Evolutionary conservation across 2,797 vertebrate genomes (phyloP), one percentile per base, ranked within the genome.

Genomic region (Schizopygopsis pylzovi): DNA sequence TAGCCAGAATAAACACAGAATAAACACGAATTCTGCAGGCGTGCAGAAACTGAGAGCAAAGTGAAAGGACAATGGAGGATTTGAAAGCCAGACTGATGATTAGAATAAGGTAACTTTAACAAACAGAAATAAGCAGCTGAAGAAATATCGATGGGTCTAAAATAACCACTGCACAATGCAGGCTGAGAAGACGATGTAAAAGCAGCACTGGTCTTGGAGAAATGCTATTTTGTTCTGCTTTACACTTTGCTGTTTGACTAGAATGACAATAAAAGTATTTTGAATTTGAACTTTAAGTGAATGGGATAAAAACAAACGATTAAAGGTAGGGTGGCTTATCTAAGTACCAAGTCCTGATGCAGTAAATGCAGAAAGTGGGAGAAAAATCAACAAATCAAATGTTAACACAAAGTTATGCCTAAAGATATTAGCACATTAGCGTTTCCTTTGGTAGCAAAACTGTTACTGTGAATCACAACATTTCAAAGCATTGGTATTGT

Each of bases 1-100:
- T 45, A 85, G 84, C 65, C 83, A 85, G 28, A 85, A 39, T 15
- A 72, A 81, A 65, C 18, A 83, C 8, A 7, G 3, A 82, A 16
- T 28, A 28, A 28, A 28, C 25, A 28, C 25, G 25, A 28, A 28
- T 28, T 28, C 45, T 28, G 9, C 37, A 68, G 33, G 18, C 28
- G 41, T 54, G 15, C 25, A 28, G 20, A 81, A 28, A 68, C 28
- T 56, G 10, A 81, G 9, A 52, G 13, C 15, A 63, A 39, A 67
- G 11, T 11, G 59, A 81, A 15, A 68, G 68, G 28, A 71, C 28
- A 41, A 63, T 61, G 4, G 15, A 73, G 75, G 41, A 52, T 65
- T 68, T 72, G 16, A 49, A 71, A 79, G 45, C 33, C 10, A 73
- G 72, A 22, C 15, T 2, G 54, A 41, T 15, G 65, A 33, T 81